phyloP scores from a whole-genome alignment of 2,888 invertebrate genomes.

The Lithosia quadra region DNA sequence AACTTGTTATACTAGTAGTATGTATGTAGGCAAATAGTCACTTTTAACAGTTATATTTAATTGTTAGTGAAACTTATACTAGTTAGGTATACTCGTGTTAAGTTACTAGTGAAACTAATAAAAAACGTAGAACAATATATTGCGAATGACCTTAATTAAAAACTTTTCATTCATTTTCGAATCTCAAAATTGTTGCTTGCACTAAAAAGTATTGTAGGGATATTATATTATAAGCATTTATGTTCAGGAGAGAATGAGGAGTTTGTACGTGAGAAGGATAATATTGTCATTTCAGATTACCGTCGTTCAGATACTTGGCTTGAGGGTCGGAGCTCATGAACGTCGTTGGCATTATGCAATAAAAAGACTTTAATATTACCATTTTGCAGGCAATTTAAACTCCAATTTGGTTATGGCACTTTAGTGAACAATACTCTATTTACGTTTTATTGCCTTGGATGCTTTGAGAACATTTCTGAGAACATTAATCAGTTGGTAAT shows the following conservation, averaged over 20 bases:
- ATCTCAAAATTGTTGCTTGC: constrained; percentile 27
- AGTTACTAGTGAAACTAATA: too few species aligned
- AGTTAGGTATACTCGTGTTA: too few species aligned
- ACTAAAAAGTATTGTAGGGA: constrained; percentile 29
- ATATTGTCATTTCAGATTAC: constrained; percentile 57
- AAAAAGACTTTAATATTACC: constrained; percentile 55
- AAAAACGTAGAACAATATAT: too few species aligned
- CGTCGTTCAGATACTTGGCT: constrained; percentile 48
- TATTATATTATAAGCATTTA: constrained; percentile 38
- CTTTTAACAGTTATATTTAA: too few species aligned
- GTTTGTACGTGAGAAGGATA: constrained; percentile 52
- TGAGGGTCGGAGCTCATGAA: constrained; percentile 44
- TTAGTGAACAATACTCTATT: constrained; percentile 37
- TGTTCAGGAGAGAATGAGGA: constrained; percentile 39
- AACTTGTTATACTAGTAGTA: too few species aligned
- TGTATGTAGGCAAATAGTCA: too few species aligned
- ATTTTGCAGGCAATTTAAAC: constrained; percentile 58
- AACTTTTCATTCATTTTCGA: constrained; percentile 9
- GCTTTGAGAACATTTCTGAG: constrained; percentile 29
- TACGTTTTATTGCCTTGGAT: constrained; percentile 39
- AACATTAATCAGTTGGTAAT: constrained; percentile 30
- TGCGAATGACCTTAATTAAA: background rate
- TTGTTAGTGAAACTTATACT: too few species aligned
- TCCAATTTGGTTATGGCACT: constrained; percentile 53
- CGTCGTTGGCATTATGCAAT: constrained; percentile 48